Conservation (phyloP, 2,113 vertebrate species). For the Centrocercus urophasianus region DNA sequence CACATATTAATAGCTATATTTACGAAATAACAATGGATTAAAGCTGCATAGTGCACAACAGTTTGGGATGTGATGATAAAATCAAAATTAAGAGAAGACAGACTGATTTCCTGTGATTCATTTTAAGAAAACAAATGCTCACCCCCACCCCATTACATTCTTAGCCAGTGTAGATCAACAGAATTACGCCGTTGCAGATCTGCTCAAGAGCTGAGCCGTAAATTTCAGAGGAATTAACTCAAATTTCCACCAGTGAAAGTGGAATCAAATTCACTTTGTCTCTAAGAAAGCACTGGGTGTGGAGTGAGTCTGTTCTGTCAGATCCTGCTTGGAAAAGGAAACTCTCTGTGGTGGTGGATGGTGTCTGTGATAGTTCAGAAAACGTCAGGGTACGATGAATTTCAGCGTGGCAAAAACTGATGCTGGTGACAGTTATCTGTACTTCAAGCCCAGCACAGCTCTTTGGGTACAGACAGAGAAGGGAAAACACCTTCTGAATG, state of each 20-base stretch:
- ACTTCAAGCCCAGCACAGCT: not conserved
- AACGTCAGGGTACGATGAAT: not conserved
- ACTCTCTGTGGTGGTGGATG: not conserved
- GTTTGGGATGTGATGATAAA: not conserved
- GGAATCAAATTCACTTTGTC: conserved; percentile 26
- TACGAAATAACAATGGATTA: not conserved
- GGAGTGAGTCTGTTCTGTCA: not conserved
- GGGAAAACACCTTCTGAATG: not conserved
- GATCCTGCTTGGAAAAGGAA: not conserved
- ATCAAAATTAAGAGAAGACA: not conserved
- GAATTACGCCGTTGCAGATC: conserved; percentile 17
- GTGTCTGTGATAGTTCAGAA: not conserved
- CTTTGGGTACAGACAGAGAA: not conserved
- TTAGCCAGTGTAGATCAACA: not conserved
- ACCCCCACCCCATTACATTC: not conserved
- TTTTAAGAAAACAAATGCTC: not conserved
- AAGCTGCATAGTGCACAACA: not conserved
- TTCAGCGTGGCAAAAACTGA: not conserved
- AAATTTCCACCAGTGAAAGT: conserved; percentile 51
- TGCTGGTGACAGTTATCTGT: not conserved
- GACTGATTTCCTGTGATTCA: not conserved
- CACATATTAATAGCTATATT: not conserved
- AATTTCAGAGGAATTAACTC: conserved; percentile 33
- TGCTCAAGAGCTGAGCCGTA: conserved; percentile 49
- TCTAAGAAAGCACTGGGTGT: not conserved